phyloP scores from a whole-genome alignment of 2,888 invertebrate genomes.

The Oxyteleia sp. region DNA sequence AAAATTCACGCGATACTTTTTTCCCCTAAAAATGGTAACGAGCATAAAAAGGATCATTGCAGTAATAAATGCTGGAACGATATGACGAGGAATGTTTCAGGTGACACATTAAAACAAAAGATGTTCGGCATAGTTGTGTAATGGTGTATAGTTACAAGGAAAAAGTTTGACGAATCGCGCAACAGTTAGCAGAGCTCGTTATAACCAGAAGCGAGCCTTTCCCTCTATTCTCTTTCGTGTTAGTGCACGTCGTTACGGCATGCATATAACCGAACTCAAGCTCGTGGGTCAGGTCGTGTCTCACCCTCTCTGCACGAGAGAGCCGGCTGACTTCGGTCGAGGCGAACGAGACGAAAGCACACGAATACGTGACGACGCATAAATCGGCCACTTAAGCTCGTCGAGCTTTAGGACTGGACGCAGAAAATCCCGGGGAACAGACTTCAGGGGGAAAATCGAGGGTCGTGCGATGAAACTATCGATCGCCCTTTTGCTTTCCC shows the following conservation, averaged over 20 bases:
- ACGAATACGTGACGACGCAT: slow-evolving; percentile 80
- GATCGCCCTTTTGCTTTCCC: slow-evolving; percentile 49
- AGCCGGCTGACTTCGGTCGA: slow-evolving; percentile 71
- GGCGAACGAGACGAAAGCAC: slow-evolving; percentile 75
- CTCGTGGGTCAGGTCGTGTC: slow-evolving; percentile 70
- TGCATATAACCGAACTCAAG: slow-evolving; percentile 64
- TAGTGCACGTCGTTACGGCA: slow-evolving; percentile 66
- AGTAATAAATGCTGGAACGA: slow-evolving; percentile 8
- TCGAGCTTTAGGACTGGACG: slow-evolving; percentile 73
- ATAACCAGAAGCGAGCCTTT: slow-evolving; percentile 60
- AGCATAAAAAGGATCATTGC: not conserved
- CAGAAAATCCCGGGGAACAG: slow-evolving; percentile 72
- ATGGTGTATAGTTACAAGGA: slow-evolving; percentile 73
- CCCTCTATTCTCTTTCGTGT: slow-evolving; percentile 68
- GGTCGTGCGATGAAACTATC: slow-evolving; percentile 69
- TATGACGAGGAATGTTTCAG: not conserved
- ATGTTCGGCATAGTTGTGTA: slow-evolving; percentile 40
- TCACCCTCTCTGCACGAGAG: slow-evolving; percentile 64
- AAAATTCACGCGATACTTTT: too few species aligned
- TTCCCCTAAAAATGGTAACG: not conserved
- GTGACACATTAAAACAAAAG: slow-evolving; percentile 50
- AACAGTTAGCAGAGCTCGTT: slow-evolving; percentile 80
- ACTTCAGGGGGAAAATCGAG: slow-evolving; percentile 66
- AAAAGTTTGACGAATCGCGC: slow-evolving; percentile 82
- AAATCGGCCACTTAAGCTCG: slow-evolving; percentile 79